These are phyloP conservation scores for Fragum sueziense DNA, from an alignment of 2,888 invertebrate genomes.

Conservation along the genomic window DNA sequence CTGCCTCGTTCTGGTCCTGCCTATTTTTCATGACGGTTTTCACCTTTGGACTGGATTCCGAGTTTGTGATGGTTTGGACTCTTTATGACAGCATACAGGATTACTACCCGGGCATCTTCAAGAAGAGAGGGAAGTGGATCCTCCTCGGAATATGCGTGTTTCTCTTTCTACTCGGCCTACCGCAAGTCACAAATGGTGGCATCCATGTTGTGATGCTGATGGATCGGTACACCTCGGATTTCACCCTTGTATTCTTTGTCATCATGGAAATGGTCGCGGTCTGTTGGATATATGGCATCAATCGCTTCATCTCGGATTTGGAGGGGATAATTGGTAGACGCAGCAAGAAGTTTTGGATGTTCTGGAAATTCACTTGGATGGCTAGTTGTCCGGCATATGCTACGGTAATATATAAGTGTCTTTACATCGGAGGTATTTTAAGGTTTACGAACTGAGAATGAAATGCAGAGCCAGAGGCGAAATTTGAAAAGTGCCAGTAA, in stretches of 20 bases:
- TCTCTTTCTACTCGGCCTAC: slow-evolving; percentile 33
- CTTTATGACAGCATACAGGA: slow-evolving; percentile 18
- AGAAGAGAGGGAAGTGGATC: slow-evolving; percentile 12
- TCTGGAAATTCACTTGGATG: slow-evolving; percentile 35
- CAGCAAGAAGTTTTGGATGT: slow-evolving; percentile 22
- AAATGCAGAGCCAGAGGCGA: too few relatives aligned
- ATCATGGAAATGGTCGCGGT: slow-evolving; percentile 87
- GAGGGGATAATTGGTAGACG: slow-evolving; percentile 42
- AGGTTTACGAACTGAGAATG: too few relatives aligned
- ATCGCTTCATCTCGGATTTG: slow-evolving; percentile 28
- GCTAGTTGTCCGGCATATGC: slow-evolving; percentile 28
- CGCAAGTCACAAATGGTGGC: slow-evolving; percentile 61
- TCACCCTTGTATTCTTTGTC: slow-evolving; percentile 85
- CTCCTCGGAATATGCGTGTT: slow-evolving; percentile 19
- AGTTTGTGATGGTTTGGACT: slow-evolving; percentile 37
- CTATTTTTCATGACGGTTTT: slow-evolving; percentile 46
- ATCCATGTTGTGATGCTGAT: slow-evolving; percentile 68
- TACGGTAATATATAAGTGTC: slow-evolving; percentile 21
- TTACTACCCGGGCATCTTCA: slow-evolving; percentile 20
- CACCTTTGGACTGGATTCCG: slow-evolving; percentile 38
- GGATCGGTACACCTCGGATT: slow-evolving; percentile 72
- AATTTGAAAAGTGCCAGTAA: too few relatives aligned
- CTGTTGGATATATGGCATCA: slow-evolving; percentile 89
- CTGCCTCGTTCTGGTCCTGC: slow-evolving; percentile 37
- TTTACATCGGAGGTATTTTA: too few relatives aligned